Evolutionary conservation across 64 coral and sea anemone species (phyloP), one percentile per base, ranked within the genome.

Genomic region (Pocillopora verrucosa): DNA sequence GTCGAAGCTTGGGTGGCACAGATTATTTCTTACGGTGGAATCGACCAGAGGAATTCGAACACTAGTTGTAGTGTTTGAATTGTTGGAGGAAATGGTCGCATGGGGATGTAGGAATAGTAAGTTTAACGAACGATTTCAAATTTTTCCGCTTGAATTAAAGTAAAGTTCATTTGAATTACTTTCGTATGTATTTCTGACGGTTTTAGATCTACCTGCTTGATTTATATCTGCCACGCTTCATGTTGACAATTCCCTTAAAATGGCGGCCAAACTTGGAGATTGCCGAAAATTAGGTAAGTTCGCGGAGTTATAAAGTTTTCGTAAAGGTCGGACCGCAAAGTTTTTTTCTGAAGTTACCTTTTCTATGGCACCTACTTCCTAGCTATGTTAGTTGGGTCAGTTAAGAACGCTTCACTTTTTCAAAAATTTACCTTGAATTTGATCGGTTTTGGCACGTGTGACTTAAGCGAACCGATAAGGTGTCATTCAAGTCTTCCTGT

Each of bases 401-500:
- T 51, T 51, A 51, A 51, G 41, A 51, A 51, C 41, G 41, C 41
- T 7, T 51, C 41, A 51, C 41, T 51, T 51, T 51, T 51, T 51
- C 41, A 51, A 51, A 51, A 51, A 51, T 51, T 51, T 51, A 51
- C 41, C 1, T 51, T 51, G 41, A 51, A 51, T 51, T 51, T 51
- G 41, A 51, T 51, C 41, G 41, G 41, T 51, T 51, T 51, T 51
- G 3, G 41, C 41, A 7, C 7, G 41, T 51, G 41, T 51, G 41
- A 51, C 41, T 51, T 51, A 51, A 51, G 41, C 41, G 79, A 61
- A 81, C 58, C 79, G 51, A 81, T 62, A 81, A 36, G 79, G 79
- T 36, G 76, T 58, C 76, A 78, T 59, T 78, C 19, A 78, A 78
- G 41, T 78, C 76, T 60, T 78, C 76, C 76, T 78, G 76, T 78